Base-by-base conservation (phyloP, 2,797 vertebrate species). In the Sciurus vulgaris region DNA sequence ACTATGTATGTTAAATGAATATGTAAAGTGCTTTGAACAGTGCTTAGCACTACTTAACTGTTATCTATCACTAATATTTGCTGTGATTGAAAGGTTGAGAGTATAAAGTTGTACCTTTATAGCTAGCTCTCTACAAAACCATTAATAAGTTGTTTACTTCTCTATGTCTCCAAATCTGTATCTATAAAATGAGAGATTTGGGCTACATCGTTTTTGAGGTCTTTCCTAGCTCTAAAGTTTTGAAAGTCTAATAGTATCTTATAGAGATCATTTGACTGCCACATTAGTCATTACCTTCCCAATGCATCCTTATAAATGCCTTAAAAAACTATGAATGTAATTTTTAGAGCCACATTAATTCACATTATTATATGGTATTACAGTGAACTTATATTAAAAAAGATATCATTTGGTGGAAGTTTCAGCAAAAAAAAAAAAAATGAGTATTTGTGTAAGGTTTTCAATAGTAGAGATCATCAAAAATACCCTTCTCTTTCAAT, bases 391-490 rank as follows among this genome's bases (percentile, higher is more conserved):
- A 1, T 86, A 44, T 70, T 89, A 49, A 74, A 79, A 91, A 67
- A 84, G 38, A 59, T 17, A 41, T 70, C 7, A 49, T 70, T 77
- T 86, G 81, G 65, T 13, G 67, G 22, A 6, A 89, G 13, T 95
- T 96, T 56, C 82, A 97, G 91, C 47, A 91, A 95, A 90, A 95
- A 26, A 67, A 11, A n/a, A n/a, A 89, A 10, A 26, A 67, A 11
- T 28, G 38, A 96, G n/a, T 1, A 77, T 91, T 93, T 95, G 24
- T 8, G 5, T 20, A 92, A 30, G 4, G 70, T 3, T 89, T 96
- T 77, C 24, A 65, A 14, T 17, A 89, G 10, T 20, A 74, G 2
- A 14, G 12, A 89, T 88, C 76, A 95, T 65, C 0, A 92, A 96
- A 97, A 89, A 15, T 26, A 14, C 3, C 6, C 22, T 96, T 96